Base-by-base conservation (phyloP, 1,140 invertebrate genomes). In the Micrasema longulum region DNA sequence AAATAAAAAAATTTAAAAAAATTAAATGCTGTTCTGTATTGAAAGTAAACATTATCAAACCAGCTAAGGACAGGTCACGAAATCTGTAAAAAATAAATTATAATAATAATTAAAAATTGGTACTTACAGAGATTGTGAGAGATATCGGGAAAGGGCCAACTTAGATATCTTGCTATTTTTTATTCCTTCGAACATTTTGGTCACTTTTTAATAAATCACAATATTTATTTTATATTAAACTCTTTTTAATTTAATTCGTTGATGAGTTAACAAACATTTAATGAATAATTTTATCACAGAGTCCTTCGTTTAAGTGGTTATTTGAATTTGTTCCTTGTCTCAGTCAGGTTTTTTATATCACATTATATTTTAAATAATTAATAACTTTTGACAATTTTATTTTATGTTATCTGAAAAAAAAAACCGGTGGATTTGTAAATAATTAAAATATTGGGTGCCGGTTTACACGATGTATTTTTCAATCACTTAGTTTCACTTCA, bases 121-220 rank as follows among this genome's bases (percentile, higher is more conserved):
- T 64, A 73, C 89, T 91, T 85, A 91, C 90, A 91, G 85, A 83
- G 89, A 91, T 78, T 91, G 89, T 14, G 90, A 91, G 45, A 91
- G 86, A 81, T 91, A 91, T 78, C 88, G 88, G 75, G 89, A 91
- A 36, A 91, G 83, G 57, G 89, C 89, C 76, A 91, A 83, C 81
- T 91, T 90, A 71, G 89, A 87, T 76, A 91, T 90, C 76, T 89
- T 88, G 84, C 89, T 89, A 79, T 90, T 90, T 79, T 90, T 91
- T 76, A 91, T 87, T 67, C 90, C 89, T 79, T 91, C 90, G 78
- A 91, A 87, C 85, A 91, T 89, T 75, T 83, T 89, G 82, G 87
- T 85, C 72, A 88, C 84, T 73, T 86, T 85, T 70, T 57, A 45
- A 16, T 35, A 43, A 68, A 26, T 55, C 26, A 55, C 20, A 26